These are phyloP conservation scores for Stichodactyla mertensii DNA, from an alignment of 64 coral and sea anemone species.

Conservation along the genomic window DNA sequence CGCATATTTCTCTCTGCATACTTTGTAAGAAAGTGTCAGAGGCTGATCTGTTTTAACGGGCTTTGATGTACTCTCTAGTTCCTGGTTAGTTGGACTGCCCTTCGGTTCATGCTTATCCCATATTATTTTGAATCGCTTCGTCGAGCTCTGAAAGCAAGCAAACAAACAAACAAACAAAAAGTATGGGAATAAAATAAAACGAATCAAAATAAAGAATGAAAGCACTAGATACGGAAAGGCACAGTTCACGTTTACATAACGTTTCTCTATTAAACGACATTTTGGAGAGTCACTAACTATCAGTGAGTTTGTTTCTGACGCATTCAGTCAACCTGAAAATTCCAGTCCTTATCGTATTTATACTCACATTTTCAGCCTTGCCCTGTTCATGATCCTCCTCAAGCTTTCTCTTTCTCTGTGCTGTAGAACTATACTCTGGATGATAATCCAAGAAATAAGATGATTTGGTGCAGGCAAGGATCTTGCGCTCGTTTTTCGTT, in stretches of 20 bases:
- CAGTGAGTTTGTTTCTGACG: too few species aligned
- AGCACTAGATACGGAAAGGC: too few species aligned
- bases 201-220: too few species aligned
- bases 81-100: not conserved
- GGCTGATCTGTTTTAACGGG: not conserved
- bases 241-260: too few species aligned
- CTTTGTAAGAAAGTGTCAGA: not conserved
- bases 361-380: conserved; percentile 1
- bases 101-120: not conserved
- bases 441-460: conserved; percentile 28
- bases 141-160: not conserved
- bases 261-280: too few species aligned
- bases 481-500: conserved; percentile 39
- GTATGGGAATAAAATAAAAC: not conserved
- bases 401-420: conserved; percentile 6
- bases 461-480: conserved; percentile 27
- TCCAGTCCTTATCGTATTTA: too few species aligned
- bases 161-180: not conserved
- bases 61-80: not conserved
- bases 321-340: too few species aligned
- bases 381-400: not conserved
- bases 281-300: not conserved
- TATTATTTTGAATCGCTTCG: not conserved
- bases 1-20: not conserved
- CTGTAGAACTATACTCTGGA: not conserved